Percentiles rank a stretch among this genome's conserved stretches.
phyloP scores from a whole-genome alignment of 2,797 vertebrate species.

The Brachyrhaphis roseni region DNA sequence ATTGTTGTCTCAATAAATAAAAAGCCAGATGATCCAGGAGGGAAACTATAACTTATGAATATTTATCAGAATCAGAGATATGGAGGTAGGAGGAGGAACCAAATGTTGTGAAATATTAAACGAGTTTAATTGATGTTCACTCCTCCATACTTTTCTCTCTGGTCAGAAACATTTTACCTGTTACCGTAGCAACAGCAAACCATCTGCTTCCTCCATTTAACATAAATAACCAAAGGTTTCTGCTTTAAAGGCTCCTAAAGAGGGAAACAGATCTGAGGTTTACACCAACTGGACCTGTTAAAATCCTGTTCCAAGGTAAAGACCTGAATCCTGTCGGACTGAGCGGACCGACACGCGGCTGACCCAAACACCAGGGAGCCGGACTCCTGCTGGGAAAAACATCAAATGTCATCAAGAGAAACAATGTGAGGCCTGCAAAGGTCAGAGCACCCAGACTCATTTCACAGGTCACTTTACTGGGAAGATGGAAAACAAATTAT shows the following conservation, averaged over 20 bases:
- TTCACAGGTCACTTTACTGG: not conserved
- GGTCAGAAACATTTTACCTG: not conserved
- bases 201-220: not conserved
- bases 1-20: not conserved
- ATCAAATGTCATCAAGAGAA: not conserved
- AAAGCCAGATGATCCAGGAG: not conserved
- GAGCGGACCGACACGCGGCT: not conserved
- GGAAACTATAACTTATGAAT: not conserved
- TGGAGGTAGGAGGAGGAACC: not conserved
- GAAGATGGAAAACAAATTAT: not conserved
- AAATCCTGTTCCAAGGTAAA: not conserved
- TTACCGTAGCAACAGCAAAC: too few species aligned
- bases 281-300: not conserved
- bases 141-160: not conserved
- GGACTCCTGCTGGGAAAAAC: not conserved
- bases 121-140: not conserved
- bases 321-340: too few species aligned
- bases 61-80: not conserved
- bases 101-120: not conserved
- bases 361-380: not conserved
- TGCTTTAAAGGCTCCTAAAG: not conserved
- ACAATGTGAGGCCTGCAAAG: not conserved
- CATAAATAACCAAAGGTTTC: not conserved
- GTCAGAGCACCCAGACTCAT: not conserved
- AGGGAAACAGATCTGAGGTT: not conserved